phyloP scores from a whole-genome alignment of 2,113 vertebrate species.

The Phodopus roborovskii region DNA sequence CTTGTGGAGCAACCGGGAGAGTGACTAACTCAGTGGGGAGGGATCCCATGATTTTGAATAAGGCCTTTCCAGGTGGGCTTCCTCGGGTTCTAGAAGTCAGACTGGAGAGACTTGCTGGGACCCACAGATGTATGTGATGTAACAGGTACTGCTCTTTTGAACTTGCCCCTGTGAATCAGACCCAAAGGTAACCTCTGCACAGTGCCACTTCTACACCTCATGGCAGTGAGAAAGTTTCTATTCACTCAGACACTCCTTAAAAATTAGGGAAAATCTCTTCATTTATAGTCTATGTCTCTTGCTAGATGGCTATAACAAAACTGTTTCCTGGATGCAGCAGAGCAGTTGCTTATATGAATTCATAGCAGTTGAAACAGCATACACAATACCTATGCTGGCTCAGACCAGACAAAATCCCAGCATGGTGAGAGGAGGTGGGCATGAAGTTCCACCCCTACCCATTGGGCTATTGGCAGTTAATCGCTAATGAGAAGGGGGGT shows the following conservation, averaged over 20 bases:
- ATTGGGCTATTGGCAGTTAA: not conserved
- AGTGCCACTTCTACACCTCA: not conserved
- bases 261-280: not conserved
- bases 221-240: not conserved
- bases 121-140: not conserved
- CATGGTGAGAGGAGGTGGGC: not conserved
- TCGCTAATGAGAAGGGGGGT: not conserved
- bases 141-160: not conserved
- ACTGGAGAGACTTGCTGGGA: not conserved
- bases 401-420: not conserved
- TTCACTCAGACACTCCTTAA: not conserved
- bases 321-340: not conserved
- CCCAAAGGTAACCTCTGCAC: not conserved
- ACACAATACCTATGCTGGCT: not conserved
- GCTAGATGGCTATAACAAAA: not conserved
- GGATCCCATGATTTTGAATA: accelerated
- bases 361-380: too few species aligned
- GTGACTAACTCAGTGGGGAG: not conserved
- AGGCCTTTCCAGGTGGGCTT: not conserved
- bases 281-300: too few species aligned
- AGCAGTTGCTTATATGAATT: not conserved
- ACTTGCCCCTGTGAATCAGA: not conserved
- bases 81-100: not conserved
- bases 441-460: not conserved
- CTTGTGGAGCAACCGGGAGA: not conserved